Percentiles rank a stretch among this genome's conserved stretches.
phyloP scores from a whole-genome alignment of 2,888 invertebrate species.

The Cataglyphis altisquamis region DNA sequence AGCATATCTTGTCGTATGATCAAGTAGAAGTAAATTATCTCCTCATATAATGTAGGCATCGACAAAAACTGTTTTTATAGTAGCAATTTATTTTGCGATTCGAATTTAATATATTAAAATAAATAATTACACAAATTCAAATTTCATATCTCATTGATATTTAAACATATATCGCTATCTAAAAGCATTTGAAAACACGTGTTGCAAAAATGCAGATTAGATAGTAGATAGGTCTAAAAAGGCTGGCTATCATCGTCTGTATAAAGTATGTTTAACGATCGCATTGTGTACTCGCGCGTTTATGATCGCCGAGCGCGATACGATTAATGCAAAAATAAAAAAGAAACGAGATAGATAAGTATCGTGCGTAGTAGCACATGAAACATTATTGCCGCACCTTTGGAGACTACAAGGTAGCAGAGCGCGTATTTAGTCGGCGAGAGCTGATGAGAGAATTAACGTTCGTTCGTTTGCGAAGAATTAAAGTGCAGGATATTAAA shows the following conservation, averaged over 20 bases:
- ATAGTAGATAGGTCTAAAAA: conserved; percentile 43
- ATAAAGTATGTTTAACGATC: conserved; percentile 47
- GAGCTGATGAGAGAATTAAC: conserved; percentile 19
- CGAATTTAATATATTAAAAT: neutral
- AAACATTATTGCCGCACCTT: conserved; percentile 28
- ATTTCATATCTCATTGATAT: conserved; percentile 13
- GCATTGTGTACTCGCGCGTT: neutral
- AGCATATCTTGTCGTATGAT: neutral
- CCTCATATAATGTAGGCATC: neutral
- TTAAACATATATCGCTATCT: conserved; percentile 2
- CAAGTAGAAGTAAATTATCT: neutral
- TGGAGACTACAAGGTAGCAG: conserved; percentile 12
- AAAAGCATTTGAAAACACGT: conserved; percentile 28
- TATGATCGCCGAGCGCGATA: conserved; percentile 39
- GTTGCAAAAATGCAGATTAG: conserved; percentile 32
- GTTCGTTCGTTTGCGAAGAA: conserved; percentile 10
- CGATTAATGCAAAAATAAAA: conserved; percentile 29
- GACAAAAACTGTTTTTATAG: neutral
- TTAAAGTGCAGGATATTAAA: conserved; percentile 34
- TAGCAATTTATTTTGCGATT: neutral
- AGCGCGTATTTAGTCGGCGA: neutral
- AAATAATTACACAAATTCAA: neutral
- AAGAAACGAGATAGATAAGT: conserved; percentile 2
- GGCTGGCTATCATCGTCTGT: conserved; percentile 33
- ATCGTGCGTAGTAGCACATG: neutral